phyloP scores from a whole-genome alignment of 2,888 invertebrate genomes.

The Polydrusus cervinus region DNA sequence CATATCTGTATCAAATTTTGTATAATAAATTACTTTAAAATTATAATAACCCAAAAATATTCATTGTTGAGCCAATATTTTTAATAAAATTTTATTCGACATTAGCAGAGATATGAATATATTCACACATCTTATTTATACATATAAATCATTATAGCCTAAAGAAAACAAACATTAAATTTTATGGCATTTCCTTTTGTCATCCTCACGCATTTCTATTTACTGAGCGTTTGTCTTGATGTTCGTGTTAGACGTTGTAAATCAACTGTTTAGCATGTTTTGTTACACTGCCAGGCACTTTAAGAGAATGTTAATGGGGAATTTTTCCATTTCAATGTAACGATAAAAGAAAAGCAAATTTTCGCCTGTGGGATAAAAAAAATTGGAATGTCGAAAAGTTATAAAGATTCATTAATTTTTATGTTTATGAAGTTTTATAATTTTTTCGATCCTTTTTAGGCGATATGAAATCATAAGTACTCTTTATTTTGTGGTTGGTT shows the following conservation, averaged over 20 bases:
- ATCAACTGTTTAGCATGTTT: conserved; percentile 50
- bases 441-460: too few species aligned
- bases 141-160: conserved; percentile 30
- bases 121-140: background rate
- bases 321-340: conserved; percentile 9
- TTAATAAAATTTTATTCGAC: background rate
- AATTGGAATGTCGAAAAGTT: too few species aligned
- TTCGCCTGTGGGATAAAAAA: too few species aligned
- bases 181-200: conserved; percentile 44
- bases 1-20: too few species aligned
- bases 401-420: too few species aligned
- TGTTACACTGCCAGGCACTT: conserved; percentile 39
- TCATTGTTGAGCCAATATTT: too few species aligned
- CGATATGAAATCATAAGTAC: too few species aligned
- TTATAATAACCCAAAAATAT: too few species aligned
- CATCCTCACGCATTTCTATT: conserved; percentile 45
- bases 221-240: conserved; percentile 34
- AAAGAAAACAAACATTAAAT: conserved; percentile 20
- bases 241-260: conserved; percentile 48
- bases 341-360: too few species aligned
- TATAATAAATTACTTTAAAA: too few species aligned
- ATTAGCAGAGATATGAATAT: background rate
- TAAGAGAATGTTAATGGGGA: conserved; percentile 31
- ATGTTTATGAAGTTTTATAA: too few species aligned
- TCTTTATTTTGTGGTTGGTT: too few species aligned